Percentiles rank a stretch among this genome's conserved stretches.
Evolutionary conservation across 2,888 invertebrate genomes (phyloP).

Genomic region (Calliopum simillimum): DNA sequence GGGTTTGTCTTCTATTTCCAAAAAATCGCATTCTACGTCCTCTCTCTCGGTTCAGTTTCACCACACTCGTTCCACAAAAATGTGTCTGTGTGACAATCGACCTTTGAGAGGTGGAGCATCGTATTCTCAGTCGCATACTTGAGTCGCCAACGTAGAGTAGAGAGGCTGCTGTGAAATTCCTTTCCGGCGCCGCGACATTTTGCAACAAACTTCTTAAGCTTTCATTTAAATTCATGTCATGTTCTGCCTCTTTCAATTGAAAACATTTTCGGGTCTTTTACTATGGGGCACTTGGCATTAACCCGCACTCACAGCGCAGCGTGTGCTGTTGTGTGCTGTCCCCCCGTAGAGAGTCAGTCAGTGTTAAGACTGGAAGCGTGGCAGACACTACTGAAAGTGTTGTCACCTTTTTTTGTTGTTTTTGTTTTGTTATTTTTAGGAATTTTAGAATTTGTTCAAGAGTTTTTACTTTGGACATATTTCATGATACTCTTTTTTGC

Average conservation of each 20-base stretch:
- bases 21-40: not conserved
- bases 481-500: not conserved
- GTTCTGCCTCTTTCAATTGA: slow-evolving; percentile 31
- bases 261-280: slow-evolving; percentile 8
- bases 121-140: too few species aligned
- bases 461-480: slow-evolving; percentile 7
- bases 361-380: not conserved
- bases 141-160: not conserved
- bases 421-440: not conserved
- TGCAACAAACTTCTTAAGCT: slow-evolving; percentile 18
- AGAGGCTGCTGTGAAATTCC: not conserved
- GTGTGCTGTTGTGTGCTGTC: too few species aligned
- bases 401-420: not conserved
- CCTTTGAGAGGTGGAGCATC: not conserved
- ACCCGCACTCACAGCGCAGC: not conserved
- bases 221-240: slow-evolving; percentile 31
- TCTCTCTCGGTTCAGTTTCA: not conserved
- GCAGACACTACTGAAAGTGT: not conserved
- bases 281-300: too few species aligned
- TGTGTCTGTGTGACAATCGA: not conserved
- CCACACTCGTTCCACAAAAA: not conserved
- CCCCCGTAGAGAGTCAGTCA: too few species aligned
- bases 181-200: not conserved
- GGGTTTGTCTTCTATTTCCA: not conserved
- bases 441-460: slow-evolving; percentile 15